phyloP scores from a whole-genome alignment of 1,140 invertebrate species.

The Lasioglossum baleicum region DNA sequence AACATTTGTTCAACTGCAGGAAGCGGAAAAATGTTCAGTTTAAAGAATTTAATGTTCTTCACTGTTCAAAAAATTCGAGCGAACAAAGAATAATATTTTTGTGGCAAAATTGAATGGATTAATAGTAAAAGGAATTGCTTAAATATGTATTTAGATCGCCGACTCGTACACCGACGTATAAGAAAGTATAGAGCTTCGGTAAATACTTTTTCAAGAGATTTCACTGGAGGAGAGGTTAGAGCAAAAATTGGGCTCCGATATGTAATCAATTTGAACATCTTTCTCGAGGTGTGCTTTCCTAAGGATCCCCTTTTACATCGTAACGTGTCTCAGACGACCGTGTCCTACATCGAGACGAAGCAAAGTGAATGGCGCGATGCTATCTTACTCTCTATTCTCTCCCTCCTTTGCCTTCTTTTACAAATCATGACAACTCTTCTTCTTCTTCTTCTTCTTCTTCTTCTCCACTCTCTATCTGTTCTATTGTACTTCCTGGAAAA shows the following conservation, averaged over 20 bases:
- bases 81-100: too few relatives aligned
- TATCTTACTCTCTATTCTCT: slow-evolving; percentile 14
- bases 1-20: too few relatives aligned
- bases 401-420: slow-evolving; percentile 4
- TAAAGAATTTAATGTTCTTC: too few relatives aligned
- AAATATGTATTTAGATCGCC: too few relatives aligned
- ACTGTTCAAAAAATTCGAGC: too few relatives aligned
- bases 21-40: too few relatives aligned
- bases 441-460: neutral
- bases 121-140: too few relatives aligned
- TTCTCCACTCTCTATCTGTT: neutral
- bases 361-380: slow-evolving; percentile 67
- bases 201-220: neutral
- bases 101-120: too few relatives aligned
- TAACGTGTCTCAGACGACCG: slow-evolving; percentile 72
- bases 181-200: too few relatives aligned
- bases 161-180: too few relatives aligned
- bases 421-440: slow-evolving; percentile 13
- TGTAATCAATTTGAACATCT: slow-evolving; percentile 28
- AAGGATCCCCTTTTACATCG: slow-evolving; percentile 65
- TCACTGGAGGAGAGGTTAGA: neutral
- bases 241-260: slow-evolving; percentile 8
- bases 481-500: neutral
- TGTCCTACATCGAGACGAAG: slow-evolving; percentile 72
- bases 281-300: slow-evolving; percentile 64